Evolutionary conservation across 2,113 vertebrate genomes (phyloP), one percentile per base, ranked within the genome.

Genomic region (Rissa tridactyla): DNA sequence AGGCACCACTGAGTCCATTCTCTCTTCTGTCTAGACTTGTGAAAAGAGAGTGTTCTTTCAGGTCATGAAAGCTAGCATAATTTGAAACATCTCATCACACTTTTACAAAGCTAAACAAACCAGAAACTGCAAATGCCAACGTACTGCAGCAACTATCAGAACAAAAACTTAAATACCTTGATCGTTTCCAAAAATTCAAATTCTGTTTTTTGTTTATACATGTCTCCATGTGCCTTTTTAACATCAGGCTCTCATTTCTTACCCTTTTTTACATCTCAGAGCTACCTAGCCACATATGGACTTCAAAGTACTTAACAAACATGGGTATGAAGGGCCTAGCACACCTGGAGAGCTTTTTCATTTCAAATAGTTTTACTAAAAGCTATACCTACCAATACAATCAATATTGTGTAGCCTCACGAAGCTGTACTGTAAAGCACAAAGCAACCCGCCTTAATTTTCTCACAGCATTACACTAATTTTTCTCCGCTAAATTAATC

Each of bases 351-450:
- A 80, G 7, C 7, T 51, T 72, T 76, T 66, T 55, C 0, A 88
- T 81, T 91, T 93, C 25, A 51, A n/a, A 34, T 12, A 60, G 20
- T 68, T 78, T 75, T 86, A 80, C 27, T 86, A 47, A 88, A 88
- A 91, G 30, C 40, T 69, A 18, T 13, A 76, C 9, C 36, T 82
- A 66, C 38, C 20, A 40, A 72, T 11, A 19, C 21, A 90, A 64
- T 32, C 22, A 70, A 14, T 32, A 54, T 12, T 34, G 13, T 5
- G 23, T 8, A 81, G 38, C 38, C 79, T 38, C 42, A 58, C 15
- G 85, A 71, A 77, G 27, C 22, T 51, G 40, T 5, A 27, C 0
- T 10, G 11, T 12, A 64, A 78, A 79, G 69, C 30, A 75, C 27
- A 76, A 62, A 89, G 42, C 15, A 69, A 64, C 6, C 5, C 6